Evolutionary conservation across 2,797 vertebrate genomes (phyloP).

Genomic region (Champsocephalus gunnari): DNA sequence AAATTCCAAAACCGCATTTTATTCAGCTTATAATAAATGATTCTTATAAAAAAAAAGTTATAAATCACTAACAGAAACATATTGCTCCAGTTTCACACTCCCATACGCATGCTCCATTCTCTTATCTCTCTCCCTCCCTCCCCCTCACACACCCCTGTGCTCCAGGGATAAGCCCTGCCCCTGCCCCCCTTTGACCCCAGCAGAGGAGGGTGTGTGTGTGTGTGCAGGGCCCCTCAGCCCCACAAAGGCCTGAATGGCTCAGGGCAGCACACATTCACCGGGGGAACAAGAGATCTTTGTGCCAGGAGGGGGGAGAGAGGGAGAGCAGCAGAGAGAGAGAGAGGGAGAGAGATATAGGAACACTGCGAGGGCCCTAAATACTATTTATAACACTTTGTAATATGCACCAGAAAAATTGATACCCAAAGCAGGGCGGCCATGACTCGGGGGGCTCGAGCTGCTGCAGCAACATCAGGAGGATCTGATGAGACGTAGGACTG

Average conservation of each 20-base stretch:
- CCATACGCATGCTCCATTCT: slow-evolving; percentile 37
- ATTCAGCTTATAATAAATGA: slow-evolving; percentile 9
- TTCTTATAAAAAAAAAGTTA: neutral
- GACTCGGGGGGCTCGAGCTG: slow-evolving; percentile 60
- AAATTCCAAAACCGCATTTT: neutral
- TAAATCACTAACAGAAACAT: slow-evolving; percentile 32
- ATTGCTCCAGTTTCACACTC: slow-evolving; percentile 57
- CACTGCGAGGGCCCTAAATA: slow-evolving; percentile 68
- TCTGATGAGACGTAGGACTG: neutral
- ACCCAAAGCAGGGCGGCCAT: slow-evolving; percentile 62
- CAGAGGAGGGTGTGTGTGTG: slow-evolving; percentile 62
- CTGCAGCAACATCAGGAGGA: slow-evolving; percentile 32
- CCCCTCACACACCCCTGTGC: slow-evolving; percentile 50
- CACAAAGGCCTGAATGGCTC: slow-evolving; percentile 86
- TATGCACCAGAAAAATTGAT: slow-evolving; percentile 79
- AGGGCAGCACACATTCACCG: slow-evolving; percentile 84
- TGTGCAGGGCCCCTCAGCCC: slow-evolving; percentile 75
- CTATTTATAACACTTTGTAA: slow-evolving; percentile 82
- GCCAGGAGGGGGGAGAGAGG: slow-evolving; percentile 68
- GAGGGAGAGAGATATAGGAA: slow-evolving; percentile 56
- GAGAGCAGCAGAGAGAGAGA: slow-evolving; percentile 27
- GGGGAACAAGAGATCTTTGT: slow-evolving; percentile 88
- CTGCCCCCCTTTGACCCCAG: slow-evolving; percentile 83
- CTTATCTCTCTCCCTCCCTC: slow-evolving; percentile 54
- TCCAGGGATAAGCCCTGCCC: slow-evolving; percentile 81